Conservation (phyloP, 2,888 invertebrate species). For the Eilema depressum region DNA sequence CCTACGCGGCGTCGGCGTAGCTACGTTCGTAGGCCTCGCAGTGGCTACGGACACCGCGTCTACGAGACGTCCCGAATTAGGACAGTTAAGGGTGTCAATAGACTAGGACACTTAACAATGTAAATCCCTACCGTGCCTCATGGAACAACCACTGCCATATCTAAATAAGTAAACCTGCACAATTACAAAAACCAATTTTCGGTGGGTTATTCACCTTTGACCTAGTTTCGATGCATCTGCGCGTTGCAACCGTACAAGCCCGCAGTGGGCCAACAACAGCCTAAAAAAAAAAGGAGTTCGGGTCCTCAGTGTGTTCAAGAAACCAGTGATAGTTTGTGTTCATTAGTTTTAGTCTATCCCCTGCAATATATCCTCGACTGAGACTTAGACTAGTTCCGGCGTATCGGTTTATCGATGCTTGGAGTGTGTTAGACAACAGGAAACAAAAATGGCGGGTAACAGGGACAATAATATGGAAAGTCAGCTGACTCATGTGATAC, state of each 20-base stretch:
- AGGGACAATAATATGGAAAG: constrained; percentile 70
- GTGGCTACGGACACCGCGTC: constrained; percentile 78
- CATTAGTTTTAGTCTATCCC: constrained; percentile 70
- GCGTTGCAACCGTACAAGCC: constrained; percentile 71
- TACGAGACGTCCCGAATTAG: constrained; percentile 66
- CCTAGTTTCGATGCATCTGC: constrained; percentile 78
- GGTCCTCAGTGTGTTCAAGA: constrained; percentile 62
- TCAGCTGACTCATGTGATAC: constrained; percentile 79
- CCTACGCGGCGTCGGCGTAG: constrained; percentile 73
- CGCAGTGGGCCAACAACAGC: constrained; percentile 56
- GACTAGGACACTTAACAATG: constrained; percentile 63
- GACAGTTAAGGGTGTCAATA: constrained; percentile 72
- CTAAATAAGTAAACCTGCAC: constrained; percentile 46
- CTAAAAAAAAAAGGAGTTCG: constrained; percentile 48
- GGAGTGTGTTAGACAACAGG: constrained; percentile 51
- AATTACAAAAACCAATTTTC: constrained; percentile 62
- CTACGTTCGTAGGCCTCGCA: constrained; percentile 83
- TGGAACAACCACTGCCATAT: constrained; percentile 59
- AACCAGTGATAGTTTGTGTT: constrained; percentile 80
- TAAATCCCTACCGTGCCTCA: constrained; percentile 54
- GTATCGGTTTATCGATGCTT: constrained; percentile 41
- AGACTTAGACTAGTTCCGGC: constrained; percentile 70
- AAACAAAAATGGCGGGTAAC: constrained; percentile 74
- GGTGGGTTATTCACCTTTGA: constrained; percentile 77
- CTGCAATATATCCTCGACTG: constrained; percentile 74